Conservation (phyloP, 2,888 invertebrate species). For the Therioaphis trifolii region DNA sequence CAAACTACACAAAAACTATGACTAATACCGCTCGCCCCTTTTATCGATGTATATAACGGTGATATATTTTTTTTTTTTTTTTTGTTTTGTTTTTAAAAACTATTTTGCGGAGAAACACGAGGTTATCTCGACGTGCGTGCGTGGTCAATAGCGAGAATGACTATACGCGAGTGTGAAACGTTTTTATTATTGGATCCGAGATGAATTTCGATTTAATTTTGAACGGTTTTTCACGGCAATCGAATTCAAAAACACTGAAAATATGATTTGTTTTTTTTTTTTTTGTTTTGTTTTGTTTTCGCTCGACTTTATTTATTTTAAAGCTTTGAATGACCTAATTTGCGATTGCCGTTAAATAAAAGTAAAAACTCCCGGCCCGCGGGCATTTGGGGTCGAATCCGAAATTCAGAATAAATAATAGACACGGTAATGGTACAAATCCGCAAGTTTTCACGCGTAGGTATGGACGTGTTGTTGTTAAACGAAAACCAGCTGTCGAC, state of each 20-base stretch:
- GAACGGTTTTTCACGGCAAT: neutral
- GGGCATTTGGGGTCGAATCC: neutral
- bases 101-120: neutral
- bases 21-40: constrained; percentile 38
- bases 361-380: neutral
- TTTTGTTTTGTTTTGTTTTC: neutral
- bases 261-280: no score
- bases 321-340: neutral
- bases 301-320: neutral
- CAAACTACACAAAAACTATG: constrained; percentile 37
- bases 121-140: neutral
- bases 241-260: no score
- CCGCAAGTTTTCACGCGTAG: no score
- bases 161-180: neutral
- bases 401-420: neutral
- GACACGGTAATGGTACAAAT: neutral
- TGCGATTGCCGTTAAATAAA: neutral
- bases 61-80: neutral
- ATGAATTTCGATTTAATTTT: neutral
- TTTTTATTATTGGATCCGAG: neutral
- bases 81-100: neutral
- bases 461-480: neutral
- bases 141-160: neutral
- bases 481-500: neutral
- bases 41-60: constrained; percentile 21